Evolutionary conservation across 2,888 invertebrate genomes (phyloP).

Genomic region (Calameuta pallipes): DNA sequence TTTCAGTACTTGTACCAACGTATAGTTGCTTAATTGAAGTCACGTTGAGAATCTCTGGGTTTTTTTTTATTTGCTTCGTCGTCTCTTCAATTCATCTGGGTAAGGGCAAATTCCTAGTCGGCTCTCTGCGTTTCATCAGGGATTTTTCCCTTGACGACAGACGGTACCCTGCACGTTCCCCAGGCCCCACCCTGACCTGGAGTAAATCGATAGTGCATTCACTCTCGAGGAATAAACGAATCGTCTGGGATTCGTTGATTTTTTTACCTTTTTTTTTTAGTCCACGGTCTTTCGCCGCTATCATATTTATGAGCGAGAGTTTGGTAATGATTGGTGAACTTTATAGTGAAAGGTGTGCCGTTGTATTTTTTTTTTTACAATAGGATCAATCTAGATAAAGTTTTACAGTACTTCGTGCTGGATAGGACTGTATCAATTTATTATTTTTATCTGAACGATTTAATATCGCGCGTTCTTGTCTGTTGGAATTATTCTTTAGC

Average conservation of each 20-base stretch:
- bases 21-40: background rate
- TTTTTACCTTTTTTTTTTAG: background rate
- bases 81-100: background rate
- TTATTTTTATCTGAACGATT: background rate
- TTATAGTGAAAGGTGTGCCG: background rate
- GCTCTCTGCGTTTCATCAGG: slow-evolving; percentile 6
- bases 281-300: background rate
- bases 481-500: background rate
- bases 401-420: background rate
- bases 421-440: background rate
- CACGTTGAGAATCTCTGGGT: background rate
- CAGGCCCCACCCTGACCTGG: background rate
- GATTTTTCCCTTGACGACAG: background rate
- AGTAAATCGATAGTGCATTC: slow-evolving; percentile 27
- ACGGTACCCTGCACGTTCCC: background rate
- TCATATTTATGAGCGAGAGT: background rate
- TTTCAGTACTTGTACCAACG: background rate
- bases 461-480: background rate
- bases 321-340: background rate
- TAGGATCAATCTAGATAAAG: background rate
- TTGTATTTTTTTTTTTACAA: background rate
- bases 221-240: slow-evolving; percentile 7
- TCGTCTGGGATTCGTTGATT: background rate
- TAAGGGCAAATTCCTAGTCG: background rate
- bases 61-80: background rate